Evolutionary conservation across 2,113 vertebrate genomes (phyloP), one percentile per base, ranked within the genome.

Genomic region (Daboia siamensis): DNA sequence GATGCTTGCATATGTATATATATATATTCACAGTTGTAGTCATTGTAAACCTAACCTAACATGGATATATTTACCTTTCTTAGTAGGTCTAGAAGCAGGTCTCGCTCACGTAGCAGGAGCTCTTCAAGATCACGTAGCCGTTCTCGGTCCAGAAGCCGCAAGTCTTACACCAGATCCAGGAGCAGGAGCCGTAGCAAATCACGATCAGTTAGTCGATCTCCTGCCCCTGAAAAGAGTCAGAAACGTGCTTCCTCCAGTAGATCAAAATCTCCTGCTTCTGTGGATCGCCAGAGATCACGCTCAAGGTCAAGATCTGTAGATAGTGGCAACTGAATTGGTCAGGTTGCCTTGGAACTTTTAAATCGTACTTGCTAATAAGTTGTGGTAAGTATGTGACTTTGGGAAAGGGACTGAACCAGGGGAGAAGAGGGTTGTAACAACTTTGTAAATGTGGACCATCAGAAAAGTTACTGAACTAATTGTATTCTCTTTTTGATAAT

Each of bases 41-140:
- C 33, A 8, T 0, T 0, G 1, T 86, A 29, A 85, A n/a, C 6
- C 11, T 61, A 1, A 1, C n/a, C 91, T 93, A 24, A 90, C 26
- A 0, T 3, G 0, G 7, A 0, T 4, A 0, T 4, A 44, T 86
- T 74, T 39, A 1, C 7, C 86, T 91, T 85, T 89, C 17, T 10
- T 94, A 98, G 97, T 93, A 98, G 98, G 97, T 99, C 99, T 51
- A 97, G 98, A 94, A 99, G 98, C 97, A 97, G 98, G 88, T 99
- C 99, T 0, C 98, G 98, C 46, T 99, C 99, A 0, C 97, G 98
- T 48, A 99, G 98, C 97, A 98, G 98, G 57, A 99, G 98, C 87
- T 99, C 98, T 0, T 99, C 98, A 0, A 97, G 98, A 1, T 99
- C 99, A 56, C 98, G 98, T 3, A 98, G 98, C 93, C 98, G 98